Evolutionary conservation across 2,113 vertebrate species (phyloP), one percentile per base, ranked within the genome.

Genomic region (Synchiropus splendidus): DNA sequence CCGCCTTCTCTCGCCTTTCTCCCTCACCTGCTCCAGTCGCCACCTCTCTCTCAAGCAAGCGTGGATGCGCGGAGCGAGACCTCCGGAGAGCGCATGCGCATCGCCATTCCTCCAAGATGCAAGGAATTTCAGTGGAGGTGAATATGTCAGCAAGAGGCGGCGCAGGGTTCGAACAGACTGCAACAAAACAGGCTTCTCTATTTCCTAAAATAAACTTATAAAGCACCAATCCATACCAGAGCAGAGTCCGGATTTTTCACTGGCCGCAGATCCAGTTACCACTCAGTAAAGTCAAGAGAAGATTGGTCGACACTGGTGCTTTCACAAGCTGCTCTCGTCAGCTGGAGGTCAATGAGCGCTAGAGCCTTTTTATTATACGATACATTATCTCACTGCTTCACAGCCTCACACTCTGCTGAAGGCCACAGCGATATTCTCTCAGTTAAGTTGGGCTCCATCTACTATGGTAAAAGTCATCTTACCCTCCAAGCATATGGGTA

Each of bases 191-290:
- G 75, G 77, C 73, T 80, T 86, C 86, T 87, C 82, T 87, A 88
- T 88, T 83, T 70, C 87, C 87, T 83, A 87, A 87, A 92, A 92
- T 89, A 90, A 91, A 87, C 87, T 75, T 83, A 88, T 90, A 88
- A 90, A 91, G 10, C 77, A 69, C 83, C 85, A 79, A 77, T 77
- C 85, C 72, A 18, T 64, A 83, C 83, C 86, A 86, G 82, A 80
- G 82, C 81, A 81, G 78, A 81, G 77, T 79, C 79, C 70, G 80
- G 69, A 70, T 81, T 80, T 80, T 82, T 80, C 66, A 67, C 66
- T 46, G 54, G 70, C 54, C 57, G 63, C 58, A 61, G 64, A 72
- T 82, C 70, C 54, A 52, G 59, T 86, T 83, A 75, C 81, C 50
- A 36, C 70, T 62, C 65, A 51, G 61, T 52, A 67, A 65, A 80